These are phyloP conservation scores for Tragelaphus scriptus DNA, from an alignment of 2,113 vertebrate species.

Conservation along the genomic window DNA sequence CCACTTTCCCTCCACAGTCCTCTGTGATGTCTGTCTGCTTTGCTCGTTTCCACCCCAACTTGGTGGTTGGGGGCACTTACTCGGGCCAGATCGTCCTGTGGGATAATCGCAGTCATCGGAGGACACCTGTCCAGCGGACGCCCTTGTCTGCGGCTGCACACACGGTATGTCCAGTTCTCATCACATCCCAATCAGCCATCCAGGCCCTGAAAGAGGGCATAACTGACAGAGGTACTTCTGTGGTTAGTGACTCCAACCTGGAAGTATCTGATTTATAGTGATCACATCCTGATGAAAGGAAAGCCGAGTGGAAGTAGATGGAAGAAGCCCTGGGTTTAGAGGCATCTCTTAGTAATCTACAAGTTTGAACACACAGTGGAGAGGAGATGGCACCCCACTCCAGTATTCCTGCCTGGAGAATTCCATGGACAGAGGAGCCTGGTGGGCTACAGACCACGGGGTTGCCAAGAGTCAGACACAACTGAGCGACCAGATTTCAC, in stretches of 20 bases:
- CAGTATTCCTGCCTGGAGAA: background rate
- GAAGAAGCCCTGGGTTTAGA: background rate
- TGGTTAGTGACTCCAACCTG: background rate
- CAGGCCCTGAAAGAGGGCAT: background rate
- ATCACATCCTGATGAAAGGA: background rate
- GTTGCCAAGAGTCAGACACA: background rate
- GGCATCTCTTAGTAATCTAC: background rate
- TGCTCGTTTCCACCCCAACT: conserved; percentile 96
- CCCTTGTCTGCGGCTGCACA: conserved; percentile 96
- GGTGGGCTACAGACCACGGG: background rate
- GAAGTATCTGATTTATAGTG: background rate
- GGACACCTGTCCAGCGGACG: conserved; percentile 95
- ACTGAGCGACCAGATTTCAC: background rate
- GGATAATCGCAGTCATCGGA: conserved; percentile 97
- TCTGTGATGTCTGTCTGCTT: conserved; percentile 98
- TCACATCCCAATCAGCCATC: background rate
- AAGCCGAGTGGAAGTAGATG: background rate
- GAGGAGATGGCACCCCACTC: background rate
- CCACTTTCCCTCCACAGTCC: conserved; percentile 82
- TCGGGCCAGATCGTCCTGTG: conserved; percentile 97
- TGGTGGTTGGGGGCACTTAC: conserved; percentile 95
- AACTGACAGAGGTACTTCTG: background rate
- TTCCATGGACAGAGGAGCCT: background rate
- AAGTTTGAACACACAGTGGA: background rate
- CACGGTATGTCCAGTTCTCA: conserved; percentile 84